phyloP scores from a whole-genome alignment of 2,113 vertebrate species.

The Muntiacus muntjak region DNA sequence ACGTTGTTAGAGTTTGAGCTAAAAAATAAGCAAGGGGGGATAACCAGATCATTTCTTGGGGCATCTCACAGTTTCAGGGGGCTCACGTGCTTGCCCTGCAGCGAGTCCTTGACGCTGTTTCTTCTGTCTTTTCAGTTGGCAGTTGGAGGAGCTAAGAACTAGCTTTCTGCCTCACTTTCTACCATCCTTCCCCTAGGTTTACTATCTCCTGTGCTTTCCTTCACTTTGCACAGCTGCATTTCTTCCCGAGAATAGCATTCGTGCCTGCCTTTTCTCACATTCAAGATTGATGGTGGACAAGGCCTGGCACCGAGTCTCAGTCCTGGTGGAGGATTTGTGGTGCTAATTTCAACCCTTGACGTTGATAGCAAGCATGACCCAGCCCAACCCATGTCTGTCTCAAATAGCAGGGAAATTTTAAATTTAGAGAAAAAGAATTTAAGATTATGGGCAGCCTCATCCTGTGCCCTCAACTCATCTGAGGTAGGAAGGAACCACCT shows the following conservation, averaged over 20 bases:
- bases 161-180: slow-evolving; percentile 42
- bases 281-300: background rate
- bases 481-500: background rate
- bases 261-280: background rate
- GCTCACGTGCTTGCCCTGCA: background rate
- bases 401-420: background rate
- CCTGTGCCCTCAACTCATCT: background rate
- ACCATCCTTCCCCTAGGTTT: background rate
- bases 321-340: background rate
- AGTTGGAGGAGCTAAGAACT: background rate
- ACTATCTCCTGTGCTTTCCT: background rate
- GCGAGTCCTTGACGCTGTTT: background rate
- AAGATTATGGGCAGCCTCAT: background rate
- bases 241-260: background rate
- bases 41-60: background rate
- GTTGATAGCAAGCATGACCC: background rate
- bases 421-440: background rate
- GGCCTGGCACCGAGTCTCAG: background rate
- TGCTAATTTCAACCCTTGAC: slow-evolving; percentile 20
- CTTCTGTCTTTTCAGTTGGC: background rate
- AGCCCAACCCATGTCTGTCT: background rate
- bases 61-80: background rate
- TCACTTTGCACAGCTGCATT: background rate
- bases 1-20: background rate
- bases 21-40: background rate